Evolutionary conservation across 2,113 vertebrate genomes (phyloP).

Genomic region (Solenodon paradoxus): DNA sequence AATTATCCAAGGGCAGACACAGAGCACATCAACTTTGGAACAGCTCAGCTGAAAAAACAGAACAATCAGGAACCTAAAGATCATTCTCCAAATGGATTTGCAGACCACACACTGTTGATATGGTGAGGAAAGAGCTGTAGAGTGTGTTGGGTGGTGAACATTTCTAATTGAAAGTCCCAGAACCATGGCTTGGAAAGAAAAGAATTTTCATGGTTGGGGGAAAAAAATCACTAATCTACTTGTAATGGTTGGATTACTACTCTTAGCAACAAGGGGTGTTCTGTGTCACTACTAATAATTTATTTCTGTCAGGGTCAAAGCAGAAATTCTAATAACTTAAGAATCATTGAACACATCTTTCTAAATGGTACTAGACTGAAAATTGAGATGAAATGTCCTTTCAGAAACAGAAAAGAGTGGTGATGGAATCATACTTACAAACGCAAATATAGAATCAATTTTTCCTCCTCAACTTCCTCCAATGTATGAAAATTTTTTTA

Average conservation of each 20-base stretch:
- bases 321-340: conserved; percentile 9
- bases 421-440: not conserved
- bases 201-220: not conserved
- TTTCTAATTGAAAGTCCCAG: not conserved
- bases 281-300: not conserved
- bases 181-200: not conserved
- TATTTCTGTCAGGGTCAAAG: not conserved
- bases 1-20: not conserved
- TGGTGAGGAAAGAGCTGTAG: not conserved
- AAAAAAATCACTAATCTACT: not conserved
- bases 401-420: not conserved
- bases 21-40: not conserved
- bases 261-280: not conserved
- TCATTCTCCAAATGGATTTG: not conserved
- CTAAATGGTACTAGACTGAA: not conserved
- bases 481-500: not conserved
- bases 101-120: not conserved
- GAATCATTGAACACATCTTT: conserved; percentile 15
- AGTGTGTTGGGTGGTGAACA: not conserved
- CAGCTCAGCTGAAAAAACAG: not conserved
- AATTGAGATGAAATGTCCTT: not conserved
- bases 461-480: not conserved
- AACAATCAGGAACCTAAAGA: conserved; percentile 5
- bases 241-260: not conserved
- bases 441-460: not conserved